A percentile compares a stretch with the other conserved stretches of the same genome.
phyloP scores from a whole-genome alignment of 2,797 vertebrate genomes.

The Sebastiscus tertius region DNA sequence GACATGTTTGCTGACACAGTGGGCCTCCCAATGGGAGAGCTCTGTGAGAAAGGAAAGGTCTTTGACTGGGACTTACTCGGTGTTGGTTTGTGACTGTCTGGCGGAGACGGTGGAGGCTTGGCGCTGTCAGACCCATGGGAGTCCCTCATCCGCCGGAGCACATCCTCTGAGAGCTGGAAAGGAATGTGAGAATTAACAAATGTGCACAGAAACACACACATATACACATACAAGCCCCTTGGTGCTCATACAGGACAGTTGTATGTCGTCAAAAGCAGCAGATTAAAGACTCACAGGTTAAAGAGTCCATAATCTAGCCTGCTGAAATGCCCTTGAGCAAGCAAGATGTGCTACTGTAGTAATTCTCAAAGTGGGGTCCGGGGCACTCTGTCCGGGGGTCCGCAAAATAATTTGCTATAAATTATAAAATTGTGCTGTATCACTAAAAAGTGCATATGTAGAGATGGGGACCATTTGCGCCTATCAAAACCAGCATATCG shows the following conservation, averaged over 20 bases:
- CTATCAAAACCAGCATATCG: too few relatives aligned
- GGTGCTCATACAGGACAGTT: neutral
- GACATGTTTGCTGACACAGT: neutral
- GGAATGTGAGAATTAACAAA: conserved; percentile 16
- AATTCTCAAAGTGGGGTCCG: too few relatives aligned
- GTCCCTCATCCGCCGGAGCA: conserved; percentile 80
- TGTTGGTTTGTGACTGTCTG: conserved; percentile 48
- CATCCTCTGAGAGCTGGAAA: conserved; percentile 79
- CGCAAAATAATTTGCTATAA: too few relatives aligned
- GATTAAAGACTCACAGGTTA: neutral
- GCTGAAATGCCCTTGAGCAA: neutral
- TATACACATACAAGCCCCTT: neutral
- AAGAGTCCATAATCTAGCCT: neutral
- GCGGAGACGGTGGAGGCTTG: conserved; percentile 33
- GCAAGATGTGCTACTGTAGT: neutral
- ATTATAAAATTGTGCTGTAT: too few relatives aligned
- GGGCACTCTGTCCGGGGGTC: too few relatives aligned
- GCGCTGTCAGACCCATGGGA: conserved; percentile 32
- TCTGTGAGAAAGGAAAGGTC: neutral
- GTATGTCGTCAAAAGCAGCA: neutral
- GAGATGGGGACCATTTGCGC: too few relatives aligned
- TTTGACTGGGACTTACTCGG: conserved; percentile 56
- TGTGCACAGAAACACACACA: neutral
- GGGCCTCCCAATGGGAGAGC: neutral
- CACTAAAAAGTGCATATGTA: too few relatives aligned